Base-by-base conservation (phyloP, 35 echinoderm and acorn worm species). In the Chiridota heheva region DNA sequence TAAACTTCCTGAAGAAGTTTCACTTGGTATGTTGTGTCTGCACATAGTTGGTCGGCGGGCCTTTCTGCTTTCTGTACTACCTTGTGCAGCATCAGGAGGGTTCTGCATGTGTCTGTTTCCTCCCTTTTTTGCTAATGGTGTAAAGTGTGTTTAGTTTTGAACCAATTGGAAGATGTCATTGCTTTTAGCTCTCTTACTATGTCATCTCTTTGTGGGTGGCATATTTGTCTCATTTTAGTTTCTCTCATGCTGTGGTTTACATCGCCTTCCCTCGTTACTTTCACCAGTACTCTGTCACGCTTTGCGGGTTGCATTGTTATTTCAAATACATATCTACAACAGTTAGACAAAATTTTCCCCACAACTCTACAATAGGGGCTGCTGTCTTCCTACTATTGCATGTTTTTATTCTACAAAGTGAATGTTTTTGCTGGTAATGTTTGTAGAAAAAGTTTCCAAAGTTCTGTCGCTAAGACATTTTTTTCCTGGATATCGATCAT, bases 1-100 rank as follows among this genome's bases (percentile, higher is more conserved):
- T 39, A 44, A 0, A 71, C 13, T 36, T 71, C 67, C 31, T 71
- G 67, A 3, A 71, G n/a, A 17, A 71, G 31, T 71, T 43, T 71
- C 2, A 71, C 67, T 40, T 70, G 36, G 17, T 70, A 26, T n/a
- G 44, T 16, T 15, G 44, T 37, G 8, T 70, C 38, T 40, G 67
- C 22, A 70, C 36, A 70, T n/a, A 37, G 39, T 70, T 7, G 44
- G 2, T 2, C 27, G 15, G 39, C n/a, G n/a, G n/a, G n/a, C n/a
- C n/a, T 70, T 10, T 39, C 38, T 31, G 34, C 22, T 12, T 4
- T 70, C 67, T 20, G 29, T 10, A 70, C 36, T 4, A 70, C 44
- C 44, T 70, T 70, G 36, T 43, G 37, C 2, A 70, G 35, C 2
- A 70, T 41, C 12, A 42, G 29, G 36, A 70, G 44, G 30, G 29